A percentile compares a stretch with the other conserved stretches of the same genome.
Evolutionary conservation across 2,888 invertebrate genomes (phyloP).

Genomic region (Pocota personata): DNA sequence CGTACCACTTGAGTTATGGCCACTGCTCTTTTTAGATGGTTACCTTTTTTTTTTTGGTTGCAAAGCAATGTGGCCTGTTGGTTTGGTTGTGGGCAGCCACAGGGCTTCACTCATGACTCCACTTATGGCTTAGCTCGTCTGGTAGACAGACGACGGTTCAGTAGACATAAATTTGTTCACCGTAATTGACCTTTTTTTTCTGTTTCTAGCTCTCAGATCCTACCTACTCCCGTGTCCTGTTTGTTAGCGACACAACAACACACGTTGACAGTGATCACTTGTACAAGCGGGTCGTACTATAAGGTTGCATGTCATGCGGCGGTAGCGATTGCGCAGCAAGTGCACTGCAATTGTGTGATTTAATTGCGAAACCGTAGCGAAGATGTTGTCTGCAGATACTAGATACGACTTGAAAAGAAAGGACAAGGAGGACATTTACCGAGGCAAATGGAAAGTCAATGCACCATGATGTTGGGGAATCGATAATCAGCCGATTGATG

Average conservation of each 20-base stretch:
- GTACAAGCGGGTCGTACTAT: slow-evolving; percentile 61
- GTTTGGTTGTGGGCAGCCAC: slow-evolving; percentile 36
- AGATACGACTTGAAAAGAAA: slow-evolving; percentile 21
- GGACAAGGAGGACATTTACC: slow-evolving; percentile 40
- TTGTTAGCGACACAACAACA: slow-evolving; percentile 57
- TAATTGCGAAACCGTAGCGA: slow-evolving; percentile 54
- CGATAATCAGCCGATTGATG: slow-evolving; percentile 38
- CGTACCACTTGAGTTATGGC: slow-evolving; percentile 61
- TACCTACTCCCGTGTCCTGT: slow-evolving; percentile 58
- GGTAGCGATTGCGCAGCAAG: slow-evolving; percentile 60
- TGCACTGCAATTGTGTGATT: slow-evolving; percentile 66
- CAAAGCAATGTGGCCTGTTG: slow-evolving; percentile 6
- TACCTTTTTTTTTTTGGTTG: slow-evolving; percentile 2
- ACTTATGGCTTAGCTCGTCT: neutral
- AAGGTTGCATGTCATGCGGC: slow-evolving; percentile 51
- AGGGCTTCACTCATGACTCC: slow-evolving; percentile 12
- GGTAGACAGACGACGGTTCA: slow-evolving; percentile 46
- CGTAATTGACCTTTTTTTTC: slow-evolving; percentile 72
- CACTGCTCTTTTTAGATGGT: slow-evolving; percentile 34
- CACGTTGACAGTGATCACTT: slow-evolving; percentile 70
- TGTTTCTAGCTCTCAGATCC: slow-evolving; percentile 3
- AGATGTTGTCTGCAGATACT: slow-evolving; percentile 32
- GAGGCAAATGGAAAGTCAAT: slow-evolving; percentile 42
- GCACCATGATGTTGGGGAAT: slow-evolving; percentile 35
- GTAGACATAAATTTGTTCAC: slow-evolving; percentile 71